These are phyloP conservation scores for Chymomyza procnemis DNA, from an alignment of 2,888 invertebrate genomes.

Conservation along the genomic window DNA sequence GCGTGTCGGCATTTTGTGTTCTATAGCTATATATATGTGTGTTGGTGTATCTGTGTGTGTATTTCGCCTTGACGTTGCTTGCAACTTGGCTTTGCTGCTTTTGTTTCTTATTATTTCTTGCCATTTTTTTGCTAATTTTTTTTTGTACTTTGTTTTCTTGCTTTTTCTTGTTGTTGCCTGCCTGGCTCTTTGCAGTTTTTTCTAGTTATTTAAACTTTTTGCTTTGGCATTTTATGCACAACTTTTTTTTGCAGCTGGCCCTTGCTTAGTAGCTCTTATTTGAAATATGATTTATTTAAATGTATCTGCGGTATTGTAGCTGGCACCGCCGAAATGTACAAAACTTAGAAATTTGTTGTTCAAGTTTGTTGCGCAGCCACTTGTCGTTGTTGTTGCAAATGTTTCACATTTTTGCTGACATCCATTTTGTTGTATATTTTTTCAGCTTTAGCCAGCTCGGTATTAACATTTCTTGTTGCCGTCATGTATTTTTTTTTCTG, in stretches of 20 bases:
- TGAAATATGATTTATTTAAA: constrained; percentile 35
- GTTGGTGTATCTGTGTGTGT: constrained; percentile 21
- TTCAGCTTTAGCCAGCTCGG: constrained; percentile 1
- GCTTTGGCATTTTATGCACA: neutral
- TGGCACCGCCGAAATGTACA: constrained; percentile 15
- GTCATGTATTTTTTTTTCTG: constrained; percentile 28
- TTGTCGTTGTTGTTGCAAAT: neutral
- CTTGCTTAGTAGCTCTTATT: neutral
- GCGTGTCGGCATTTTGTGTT: constrained; percentile 15
- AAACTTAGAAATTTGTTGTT: constrained; percentile 21
- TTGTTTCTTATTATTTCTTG: constrained; percentile 10
- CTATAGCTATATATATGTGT: too few relatives aligned
- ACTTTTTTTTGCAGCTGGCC: neutral
- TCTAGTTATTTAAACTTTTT: neutral
- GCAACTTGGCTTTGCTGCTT: constrained; percentile 15
- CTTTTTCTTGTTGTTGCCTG: constrained; percentile 15
- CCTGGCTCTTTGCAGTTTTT: constrained; percentile 32
- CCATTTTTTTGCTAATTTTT: constrained; percentile 35
- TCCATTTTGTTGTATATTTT: constrained; percentile 28
- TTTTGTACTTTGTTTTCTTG: constrained; percentile 32
- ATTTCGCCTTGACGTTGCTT: constrained; percentile 23
- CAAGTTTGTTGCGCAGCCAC: constrained; percentile 8
- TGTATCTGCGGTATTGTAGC: constrained; percentile 43
- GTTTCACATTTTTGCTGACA: constrained; percentile 45
- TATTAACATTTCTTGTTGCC: constrained; percentile 16